Percentiles rank a stretch among this genome's conserved stretches.
Conservation (phyloP, 2,797 vertebrate species). For the Karalla daura region DNA sequence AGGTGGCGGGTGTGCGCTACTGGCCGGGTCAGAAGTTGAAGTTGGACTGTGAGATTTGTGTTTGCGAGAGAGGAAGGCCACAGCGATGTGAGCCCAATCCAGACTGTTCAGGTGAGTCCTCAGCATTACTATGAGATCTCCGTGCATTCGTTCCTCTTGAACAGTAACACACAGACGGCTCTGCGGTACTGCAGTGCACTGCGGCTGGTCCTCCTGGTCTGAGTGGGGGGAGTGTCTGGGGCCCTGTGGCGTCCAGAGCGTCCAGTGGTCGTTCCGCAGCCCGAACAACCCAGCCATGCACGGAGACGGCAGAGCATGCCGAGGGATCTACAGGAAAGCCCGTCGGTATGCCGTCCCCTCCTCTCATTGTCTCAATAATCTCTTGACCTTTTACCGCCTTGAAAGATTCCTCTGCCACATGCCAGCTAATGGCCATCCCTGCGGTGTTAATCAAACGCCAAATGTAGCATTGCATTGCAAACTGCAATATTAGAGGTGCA, state of each 20-base stretch:
- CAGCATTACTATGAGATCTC: background rate
- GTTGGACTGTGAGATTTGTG: slow-evolving; percentile 87
- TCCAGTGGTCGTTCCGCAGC: slow-evolving; percentile 96
- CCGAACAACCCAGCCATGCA: slow-evolving; percentile 88
- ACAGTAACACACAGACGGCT: background rate
- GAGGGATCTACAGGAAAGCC: slow-evolving; percentile 92
- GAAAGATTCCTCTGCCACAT: too few species aligned
- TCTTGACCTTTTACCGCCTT: too few species aligned
- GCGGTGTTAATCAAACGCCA: too few species aligned
- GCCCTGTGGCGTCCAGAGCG: slow-evolving; percentile 88
- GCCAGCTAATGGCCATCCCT: too few species aligned
- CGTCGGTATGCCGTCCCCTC: slow-evolving; percentile 80
- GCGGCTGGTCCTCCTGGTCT: slow-evolving; percentile 93
- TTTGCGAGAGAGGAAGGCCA: slow-evolving; percentile 86
- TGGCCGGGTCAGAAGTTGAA: slow-evolving; percentile 86
- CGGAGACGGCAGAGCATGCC: slow-evolving; percentile 82
- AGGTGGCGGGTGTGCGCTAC: slow-evolving; percentile 79
- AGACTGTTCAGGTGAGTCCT: slow-evolving; percentile 85
- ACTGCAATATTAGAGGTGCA: too few species aligned
- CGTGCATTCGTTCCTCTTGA: too few species aligned
- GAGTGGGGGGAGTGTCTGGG: slow-evolving; percentile 92
- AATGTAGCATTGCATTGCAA: too few species aligned
- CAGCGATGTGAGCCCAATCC: slow-evolving; percentile 85
- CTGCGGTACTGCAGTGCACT: slow-evolving; percentile 83
- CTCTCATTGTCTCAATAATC: too few species aligned